Conservation (phyloP, 1,140 invertebrate genomes). For the Rhagoletis zephyria region DNA sequence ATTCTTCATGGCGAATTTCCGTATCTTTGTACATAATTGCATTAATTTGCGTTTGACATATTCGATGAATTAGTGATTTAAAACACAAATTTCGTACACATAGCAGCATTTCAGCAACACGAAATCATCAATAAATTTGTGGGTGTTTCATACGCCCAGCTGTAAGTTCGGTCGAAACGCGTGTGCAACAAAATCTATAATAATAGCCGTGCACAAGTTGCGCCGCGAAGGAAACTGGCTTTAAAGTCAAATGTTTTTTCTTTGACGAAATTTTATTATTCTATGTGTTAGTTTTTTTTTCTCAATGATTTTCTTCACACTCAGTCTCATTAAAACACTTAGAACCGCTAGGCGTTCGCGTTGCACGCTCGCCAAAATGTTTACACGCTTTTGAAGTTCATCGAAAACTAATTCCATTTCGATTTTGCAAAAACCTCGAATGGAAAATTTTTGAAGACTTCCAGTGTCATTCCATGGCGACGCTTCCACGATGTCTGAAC, state of each 20-base stretch:
- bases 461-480: slow-evolving; percentile 40
- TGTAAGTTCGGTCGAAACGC: neutral
- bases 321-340: neutral
- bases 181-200: neutral
- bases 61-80: neutral
- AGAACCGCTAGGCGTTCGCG: neutral
- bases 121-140: neutral
- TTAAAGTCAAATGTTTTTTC: neutral
- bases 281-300: neutral
- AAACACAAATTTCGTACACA: neutral
- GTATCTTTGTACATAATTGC: no score
- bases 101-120: neutral
- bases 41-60: neutral
- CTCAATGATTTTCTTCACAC: neutral
- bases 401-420: slow-evolving; percentile 73
- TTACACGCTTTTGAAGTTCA: slow-evolving; percentile 73
- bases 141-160: slow-evolving; percentile 17
- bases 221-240: neutral
- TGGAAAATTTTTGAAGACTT: slow-evolving; percentile 62
- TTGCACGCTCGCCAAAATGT: slow-evolving; percentile 62
- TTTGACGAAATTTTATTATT: neutral
- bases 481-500: slow-evolving; percentile 11
- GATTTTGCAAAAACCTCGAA: slow-evolving; percentile 71
- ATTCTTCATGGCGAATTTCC: neutral
- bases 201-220: no score